These are phyloP conservation scores for Gambelia wislizenii DNA, from an alignment of 2,797 vertebrate genomes.

Conservation along the genomic window DNA sequence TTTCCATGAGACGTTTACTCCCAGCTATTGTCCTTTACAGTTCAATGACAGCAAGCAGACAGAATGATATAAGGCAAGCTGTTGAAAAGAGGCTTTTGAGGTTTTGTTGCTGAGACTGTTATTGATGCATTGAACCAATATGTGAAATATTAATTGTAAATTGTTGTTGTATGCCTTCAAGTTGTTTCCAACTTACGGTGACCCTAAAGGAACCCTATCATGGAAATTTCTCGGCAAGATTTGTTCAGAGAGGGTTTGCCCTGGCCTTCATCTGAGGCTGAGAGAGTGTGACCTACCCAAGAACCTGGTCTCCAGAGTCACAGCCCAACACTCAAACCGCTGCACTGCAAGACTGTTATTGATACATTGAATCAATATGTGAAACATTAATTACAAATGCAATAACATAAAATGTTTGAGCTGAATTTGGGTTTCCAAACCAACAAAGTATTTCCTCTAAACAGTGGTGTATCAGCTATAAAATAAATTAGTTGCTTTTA, in stretches of 20 bases:
- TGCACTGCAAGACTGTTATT: conserved; percentile 13
- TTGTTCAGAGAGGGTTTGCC: too few species aligned
- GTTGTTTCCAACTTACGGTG: too few species aligned
- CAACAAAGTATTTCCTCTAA: conserved; percentile 10
- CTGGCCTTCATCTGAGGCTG: too few species aligned
- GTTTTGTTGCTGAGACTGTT: conserved; percentile 51
- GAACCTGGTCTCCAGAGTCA: too few species aligned
- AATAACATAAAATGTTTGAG: conserved; percentile 4
- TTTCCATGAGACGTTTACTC: conserved; percentile 49
- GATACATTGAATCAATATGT: conserved; percentile 20
- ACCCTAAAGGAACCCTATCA: too few species aligned
- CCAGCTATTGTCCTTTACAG: conserved; percentile 70
- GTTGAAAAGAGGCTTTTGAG: conserved; percentile 50
- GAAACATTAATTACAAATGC: conserved; percentile 11
- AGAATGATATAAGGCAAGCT: conserved; percentile 44
- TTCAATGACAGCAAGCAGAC: conserved; percentile 62
- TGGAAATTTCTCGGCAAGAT: too few species aligned
- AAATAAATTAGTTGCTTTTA: background rate
- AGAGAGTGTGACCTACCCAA: too few species aligned
- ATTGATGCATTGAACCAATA: conserved; percentile 32
- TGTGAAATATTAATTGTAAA: background rate
- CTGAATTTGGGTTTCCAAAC: conserved; percentile 12
- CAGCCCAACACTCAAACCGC: too few species aligned
- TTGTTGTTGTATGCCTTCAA: too few species aligned
- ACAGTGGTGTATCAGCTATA: background rate